phyloP scores from a whole-genome alignment of 2,113 vertebrate genomes.

The Alethe diademata region DNA sequence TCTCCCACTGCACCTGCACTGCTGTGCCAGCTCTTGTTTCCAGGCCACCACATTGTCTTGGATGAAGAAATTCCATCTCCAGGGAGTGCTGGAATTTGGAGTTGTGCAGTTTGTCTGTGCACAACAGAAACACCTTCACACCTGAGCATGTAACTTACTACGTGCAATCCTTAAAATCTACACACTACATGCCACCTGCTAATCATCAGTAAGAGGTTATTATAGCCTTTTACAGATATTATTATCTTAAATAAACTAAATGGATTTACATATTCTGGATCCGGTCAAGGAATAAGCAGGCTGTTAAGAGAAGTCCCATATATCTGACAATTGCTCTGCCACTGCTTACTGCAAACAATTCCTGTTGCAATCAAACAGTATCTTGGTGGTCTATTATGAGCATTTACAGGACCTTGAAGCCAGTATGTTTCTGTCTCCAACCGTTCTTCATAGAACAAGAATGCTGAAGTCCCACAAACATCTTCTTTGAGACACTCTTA shows the following conservation, averaged over 20 bases:
- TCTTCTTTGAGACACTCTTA: not conserved
- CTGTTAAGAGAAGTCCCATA: not conserved
- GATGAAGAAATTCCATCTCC: not conserved
- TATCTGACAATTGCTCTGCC: not conserved
- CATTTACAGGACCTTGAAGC: not conserved
- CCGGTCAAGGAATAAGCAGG: not conserved
- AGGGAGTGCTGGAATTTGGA: not conserved
- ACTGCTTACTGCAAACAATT: not conserved
- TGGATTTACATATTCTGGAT: not conserved
- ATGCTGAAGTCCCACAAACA: not conserved
- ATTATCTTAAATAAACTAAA: not conserved
- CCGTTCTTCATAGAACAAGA: not conserved
- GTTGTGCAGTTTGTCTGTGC: not conserved
- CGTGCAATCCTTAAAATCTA: accelerated
- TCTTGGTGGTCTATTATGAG: not conserved
- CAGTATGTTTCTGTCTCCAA: not conserved
- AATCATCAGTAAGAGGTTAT: not conserved
- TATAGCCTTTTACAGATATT: not conserved
- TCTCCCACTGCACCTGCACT: not conserved
- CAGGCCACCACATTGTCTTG: not conserved
- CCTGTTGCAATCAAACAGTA: not conserved
- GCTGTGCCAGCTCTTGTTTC: not conserved
- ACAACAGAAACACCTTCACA: not conserved
- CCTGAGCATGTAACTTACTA: not conserved
- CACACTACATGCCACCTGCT: not conserved